These are phyloP conservation scores for Diacarnus erythraeanus DNA, from an alignment of 37 sponge, comb jelly and placozoan genomes.

Conservation along the genomic window DNA sequence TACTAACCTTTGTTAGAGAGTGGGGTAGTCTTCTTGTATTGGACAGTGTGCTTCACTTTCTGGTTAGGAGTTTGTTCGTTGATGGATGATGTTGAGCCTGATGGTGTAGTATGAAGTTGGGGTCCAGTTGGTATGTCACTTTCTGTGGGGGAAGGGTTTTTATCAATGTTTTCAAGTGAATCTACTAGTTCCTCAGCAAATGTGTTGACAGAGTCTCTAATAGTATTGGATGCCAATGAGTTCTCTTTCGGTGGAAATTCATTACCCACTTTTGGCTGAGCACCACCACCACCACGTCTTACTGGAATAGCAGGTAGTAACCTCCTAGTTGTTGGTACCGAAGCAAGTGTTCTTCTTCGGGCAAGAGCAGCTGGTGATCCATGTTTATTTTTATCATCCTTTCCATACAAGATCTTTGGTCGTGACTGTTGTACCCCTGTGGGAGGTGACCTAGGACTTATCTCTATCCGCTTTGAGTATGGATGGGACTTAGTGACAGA, in stretches of 20 bases:
- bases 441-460: background rate
- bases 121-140: background rate
- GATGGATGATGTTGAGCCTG: background rate
- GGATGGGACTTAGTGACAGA: constrained; percentile 5
- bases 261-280: background rate
- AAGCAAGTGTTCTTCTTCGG: background rate
- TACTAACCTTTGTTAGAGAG: constrained; percentile 14
- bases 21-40: constrained; percentile 16
- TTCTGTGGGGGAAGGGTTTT: background rate
- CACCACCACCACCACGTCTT: background rate
- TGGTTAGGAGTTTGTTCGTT: background rate
- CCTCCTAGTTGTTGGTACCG: background rate
- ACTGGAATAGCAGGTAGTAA: background rate
- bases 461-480: background rate
- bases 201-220: background rate
- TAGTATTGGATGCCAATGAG: background rate
- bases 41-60: constrained; percentile 37
- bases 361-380: background rate
- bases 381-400: background rate
- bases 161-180: background rate
- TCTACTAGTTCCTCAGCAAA: background rate
- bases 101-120: background rate
- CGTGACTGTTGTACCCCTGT: background rate
- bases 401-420: background rate
- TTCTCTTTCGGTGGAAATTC: background rate